phyloP scores from a whole-genome alignment of 2,888 invertebrate species.

The Cheilosia scutellata region DNA sequence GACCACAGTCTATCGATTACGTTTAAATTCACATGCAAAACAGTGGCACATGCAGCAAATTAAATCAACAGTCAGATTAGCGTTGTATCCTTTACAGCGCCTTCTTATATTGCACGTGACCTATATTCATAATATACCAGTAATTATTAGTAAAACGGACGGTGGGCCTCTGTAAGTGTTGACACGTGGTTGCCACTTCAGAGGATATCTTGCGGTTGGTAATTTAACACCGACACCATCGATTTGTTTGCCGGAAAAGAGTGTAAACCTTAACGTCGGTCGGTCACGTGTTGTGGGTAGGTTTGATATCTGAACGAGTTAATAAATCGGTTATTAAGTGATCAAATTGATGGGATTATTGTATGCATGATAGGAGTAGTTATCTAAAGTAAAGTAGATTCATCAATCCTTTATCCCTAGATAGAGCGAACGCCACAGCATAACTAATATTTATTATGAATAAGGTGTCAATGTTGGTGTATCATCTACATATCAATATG shows the following conservation, averaged over 20 bases:
- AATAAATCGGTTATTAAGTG: constrained; percentile 62
- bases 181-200: constrained; percentile 65
- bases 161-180: constrained; percentile 46
- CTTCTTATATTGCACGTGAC: constrained; percentile 56
- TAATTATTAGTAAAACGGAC: constrained; percentile 55
- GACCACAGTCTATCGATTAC: no score
- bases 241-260: constrained; percentile 45
- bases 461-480: no score
- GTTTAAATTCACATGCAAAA: not conserved
- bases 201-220: constrained; percentile 42
- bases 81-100: constrained; percentile 17
- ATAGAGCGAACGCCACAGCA: no score
- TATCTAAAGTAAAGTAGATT: not conserved
- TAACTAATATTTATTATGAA: no score
- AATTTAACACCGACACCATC: constrained; percentile 45
- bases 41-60: constrained; percentile 50
- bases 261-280: constrained; percentile 53
- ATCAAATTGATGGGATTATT: constrained; percentile 28
- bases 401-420: no score
- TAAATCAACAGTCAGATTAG: constrained; percentile 14
- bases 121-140: constrained; percentile 29
- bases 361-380: not conserved
- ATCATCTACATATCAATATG: no score
- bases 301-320: constrained; percentile 24
- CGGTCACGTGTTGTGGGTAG: constrained; percentile 63